These are phyloP conservation scores for Hemiprocne comata DNA, from an alignment of 2,113 vertebrate genomes.

Conservation along the genomic window DNA sequence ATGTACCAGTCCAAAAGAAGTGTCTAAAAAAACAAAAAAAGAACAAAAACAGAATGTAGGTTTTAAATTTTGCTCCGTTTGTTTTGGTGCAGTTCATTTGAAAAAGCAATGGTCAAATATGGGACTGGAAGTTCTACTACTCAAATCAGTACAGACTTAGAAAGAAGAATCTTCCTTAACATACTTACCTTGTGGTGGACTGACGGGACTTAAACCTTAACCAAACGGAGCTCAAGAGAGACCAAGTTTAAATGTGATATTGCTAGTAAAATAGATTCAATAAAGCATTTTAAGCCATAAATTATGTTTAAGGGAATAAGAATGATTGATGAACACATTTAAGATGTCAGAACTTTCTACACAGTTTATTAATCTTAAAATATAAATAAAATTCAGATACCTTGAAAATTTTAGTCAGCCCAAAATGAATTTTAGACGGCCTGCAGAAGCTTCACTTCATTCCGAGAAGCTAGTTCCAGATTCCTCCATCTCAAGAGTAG, in stretches of 20 bases:
- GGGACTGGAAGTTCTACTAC: slow-evolving; percentile 22
- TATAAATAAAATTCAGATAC: slow-evolving; percentile 52
- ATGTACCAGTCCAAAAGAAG: slow-evolving; percentile 40
- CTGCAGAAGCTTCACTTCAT: slow-evolving; percentile 30
- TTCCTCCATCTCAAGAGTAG: background rate
- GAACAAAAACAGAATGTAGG: background rate
- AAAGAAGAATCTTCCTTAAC: slow-evolving; percentile 38
- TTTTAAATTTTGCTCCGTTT: slow-evolving; percentile 53
- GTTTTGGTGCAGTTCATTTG: slow-evolving; percentile 23
- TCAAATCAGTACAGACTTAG: slow-evolving; percentile 38
- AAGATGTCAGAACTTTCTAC: slow-evolving; percentile 31
- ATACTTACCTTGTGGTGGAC: slow-evolving; percentile 84
- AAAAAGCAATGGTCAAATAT: background rate
- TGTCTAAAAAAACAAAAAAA: background rate
- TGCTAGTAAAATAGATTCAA: slow-evolving; percentile 61
- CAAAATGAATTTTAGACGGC: background rate
- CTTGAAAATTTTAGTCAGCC: slow-evolving; percentile 33
- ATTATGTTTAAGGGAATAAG: slow-evolving; percentile 36
- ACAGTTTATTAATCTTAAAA: slow-evolving; percentile 4
- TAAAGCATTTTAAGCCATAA: slow-evolving; percentile 85
- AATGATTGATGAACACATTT: slow-evolving; percentile 45
- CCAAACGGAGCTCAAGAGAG: slow-evolving; percentile 71
- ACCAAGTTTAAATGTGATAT: slow-evolving; percentile 52
- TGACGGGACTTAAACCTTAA: slow-evolving; percentile 70
- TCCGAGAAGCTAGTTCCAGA: background rate